Evolutionary conservation across 2,888 invertebrate species (phyloP), one percentile per base, ranked within the genome.

Genomic region (Rhodophaea formosa): DNA sequence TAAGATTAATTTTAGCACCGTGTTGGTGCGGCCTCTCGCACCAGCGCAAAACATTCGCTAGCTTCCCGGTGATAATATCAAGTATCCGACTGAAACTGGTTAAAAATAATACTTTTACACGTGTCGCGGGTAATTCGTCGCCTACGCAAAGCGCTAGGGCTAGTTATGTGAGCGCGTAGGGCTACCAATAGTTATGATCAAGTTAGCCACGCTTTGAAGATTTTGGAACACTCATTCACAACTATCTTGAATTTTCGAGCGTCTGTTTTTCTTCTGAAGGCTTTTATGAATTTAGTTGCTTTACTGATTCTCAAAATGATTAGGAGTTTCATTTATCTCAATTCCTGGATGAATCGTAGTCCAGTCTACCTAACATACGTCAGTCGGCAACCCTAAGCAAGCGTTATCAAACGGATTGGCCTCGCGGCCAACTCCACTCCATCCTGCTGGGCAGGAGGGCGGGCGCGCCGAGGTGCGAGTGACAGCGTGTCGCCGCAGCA

Each of bases 1-100:
- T 74, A 64, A 65, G 69, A 69, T 70, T 86, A 84, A 80, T 77
- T 80, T 77, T 86, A 85, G 84, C 77, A 67, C 67, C 73, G 74
- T 72, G 77, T 80, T 73, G 79, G 77, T 76, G 72, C 72, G 79
- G 72, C 79, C 79, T 77, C 78, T 72, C 73, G 55, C 44, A 23
- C 8, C 32, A 14, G 10, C 16, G 44, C 59, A 62, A 61, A 64
- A 62, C 64, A 63, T 60, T 59, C 58, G 59, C 62, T 62, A 59
- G 61, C 60, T 65, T 61, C 61, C 62, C 58, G 59, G 57, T 59
- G 63, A 65, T 67, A 61, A 61, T 62, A 65, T 66, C 59, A 54
- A 63, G 62, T 68, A 53, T 64, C 62, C 61, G 62, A 43, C 59
- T 62, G 57, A 39, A 56, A 30, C 54, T 46, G 47, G 49, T 23